Base-by-base conservation (phyloP, 1,140 invertebrate genomes). In the Aphelenchoides avenae region DNA sequence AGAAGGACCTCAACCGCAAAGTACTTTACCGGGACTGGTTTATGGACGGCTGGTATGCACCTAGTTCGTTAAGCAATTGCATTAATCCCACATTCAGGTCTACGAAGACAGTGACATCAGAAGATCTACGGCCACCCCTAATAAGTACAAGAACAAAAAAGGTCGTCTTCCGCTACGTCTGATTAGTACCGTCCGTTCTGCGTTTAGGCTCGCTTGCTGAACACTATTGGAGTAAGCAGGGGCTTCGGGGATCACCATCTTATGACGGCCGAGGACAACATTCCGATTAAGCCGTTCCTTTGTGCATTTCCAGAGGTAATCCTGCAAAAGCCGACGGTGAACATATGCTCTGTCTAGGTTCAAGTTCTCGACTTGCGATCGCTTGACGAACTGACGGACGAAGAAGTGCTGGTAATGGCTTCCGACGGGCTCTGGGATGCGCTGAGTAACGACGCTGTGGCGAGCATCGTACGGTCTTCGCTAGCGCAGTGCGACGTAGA, bases 361-460 rank as follows among this genome's bases (percentile, higher is more conserved):
- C 65, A 69, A 58, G 80, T 83, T 22, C 75, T 82, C 37, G 79
- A 84, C 66, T 49, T 84, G 3, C 66, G 66, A 33, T 59, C 78
- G 55, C 71, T 79, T 61, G 61, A 78, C 6, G 27, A 50, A 20
- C 53, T 85, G 5, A 81, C 79, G 0, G 85, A 87, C 64, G 81
- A 84, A 49, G 86, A 88, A 70, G 85, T 89, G 24, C 76, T 90
- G 3, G 81, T 90, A 1, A 84, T 90, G 81, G 88, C 84, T 13
- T 88, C 87, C 2, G 88, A 90, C 80, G 88, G 88, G n/a, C 79
- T 89, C 0, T 90, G 87, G 87, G 88, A 90, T 77, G 86, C 89
- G 5, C 84, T 86, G 2, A 81, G 81, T 30, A 87, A 87, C 70
- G 82, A 85, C 52, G 79, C 82, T 50, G 86, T 86, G 18, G 83